phyloP scores from a whole-genome alignment of 2,113 vertebrate species.

The Platysternon megacephalum region DNA sequence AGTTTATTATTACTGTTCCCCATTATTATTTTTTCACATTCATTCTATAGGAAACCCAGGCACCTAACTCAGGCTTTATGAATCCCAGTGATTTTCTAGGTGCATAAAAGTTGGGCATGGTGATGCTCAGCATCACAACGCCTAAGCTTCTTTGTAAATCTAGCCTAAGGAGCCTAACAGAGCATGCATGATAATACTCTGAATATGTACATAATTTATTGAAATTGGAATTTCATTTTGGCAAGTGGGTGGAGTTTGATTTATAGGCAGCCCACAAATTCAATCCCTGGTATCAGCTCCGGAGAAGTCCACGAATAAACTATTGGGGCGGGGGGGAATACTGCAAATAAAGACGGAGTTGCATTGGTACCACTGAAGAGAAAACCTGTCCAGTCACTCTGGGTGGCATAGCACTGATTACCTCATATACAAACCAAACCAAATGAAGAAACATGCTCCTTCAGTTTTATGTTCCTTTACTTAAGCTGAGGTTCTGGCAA shows the following conservation, averaged over 20 bases:
- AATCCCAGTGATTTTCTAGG: neutral
- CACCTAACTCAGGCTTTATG: neutral
- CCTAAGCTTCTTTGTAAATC: neutral
- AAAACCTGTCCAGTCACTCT: rapidly evolving
- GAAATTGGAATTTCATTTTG: neutral
- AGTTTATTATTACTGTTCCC: neutral
- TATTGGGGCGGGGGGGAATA: neutral
- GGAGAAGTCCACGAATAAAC: neutral
- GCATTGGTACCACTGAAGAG: neutral
- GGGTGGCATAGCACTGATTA: rapidly evolving
- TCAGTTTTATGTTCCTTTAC: neutral
- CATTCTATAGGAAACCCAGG: neutral
- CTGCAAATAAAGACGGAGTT: rapidly evolving
- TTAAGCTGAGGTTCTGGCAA: neutral
- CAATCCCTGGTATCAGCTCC: rapidly evolving
- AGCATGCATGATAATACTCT: neutral
- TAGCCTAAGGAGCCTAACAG: neutral
- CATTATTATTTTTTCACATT: slow-evolving; percentile 29
- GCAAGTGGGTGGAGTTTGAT: neutral
- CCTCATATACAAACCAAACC: rapidly evolving
- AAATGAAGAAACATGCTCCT: neutral
- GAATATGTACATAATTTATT: neutral
- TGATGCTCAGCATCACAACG: neutral
- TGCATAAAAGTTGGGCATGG: neutral
- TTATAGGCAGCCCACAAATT: neutral